These are phyloP conservation scores for Pediacus dermestoides DNA, from an alignment of 2,888 invertebrate genomes.

Conservation along the genomic window DNA sequence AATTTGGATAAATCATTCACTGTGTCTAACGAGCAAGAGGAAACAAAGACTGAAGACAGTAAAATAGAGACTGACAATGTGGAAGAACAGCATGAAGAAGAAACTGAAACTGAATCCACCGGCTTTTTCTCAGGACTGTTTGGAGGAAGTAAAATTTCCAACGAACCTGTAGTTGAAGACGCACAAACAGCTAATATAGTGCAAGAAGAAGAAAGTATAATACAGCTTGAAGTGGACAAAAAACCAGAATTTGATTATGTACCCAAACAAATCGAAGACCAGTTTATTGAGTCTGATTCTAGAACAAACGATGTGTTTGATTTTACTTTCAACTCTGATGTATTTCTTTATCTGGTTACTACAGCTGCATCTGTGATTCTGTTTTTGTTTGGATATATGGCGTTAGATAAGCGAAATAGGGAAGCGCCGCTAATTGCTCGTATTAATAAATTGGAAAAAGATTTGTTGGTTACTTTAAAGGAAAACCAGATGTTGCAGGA, in stretches of 20 bases:
- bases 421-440: slow-evolving; percentile 68
- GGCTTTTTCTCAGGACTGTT: not conserved
- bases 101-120: slow-evolving; percentile 1
- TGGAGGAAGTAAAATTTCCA: not conserved
- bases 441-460: slow-evolving; percentile 62
- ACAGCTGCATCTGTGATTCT: slow-evolving; percentile 70
- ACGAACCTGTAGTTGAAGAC: slow-evolving; percentile 1
- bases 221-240: not conserved
- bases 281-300: not conserved
- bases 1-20: too few relatives aligned
- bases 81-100: slow-evolving; percentile 5
- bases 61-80: not conserved
- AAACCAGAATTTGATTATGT: too few relatives aligned
- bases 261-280: too few relatives aligned
- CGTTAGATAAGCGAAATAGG: slow-evolving; percentile 70
- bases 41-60: not conserved
- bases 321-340: slow-evolving; percentile 30
- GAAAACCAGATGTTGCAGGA: slow-evolving; percentile 66
- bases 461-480: slow-evolving; percentile 57
- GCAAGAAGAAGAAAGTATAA: not conserved
- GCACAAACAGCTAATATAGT: not conserved
- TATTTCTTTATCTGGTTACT: slow-evolving; percentile 44
- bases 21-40: not conserved
- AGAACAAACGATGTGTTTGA: slow-evolving; percentile 4
- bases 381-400: slow-evolving; percentile 73